phyloP scores from a whole-genome alignment of 2,888 invertebrate genomes.

The Emmelina monodactyla region DNA sequence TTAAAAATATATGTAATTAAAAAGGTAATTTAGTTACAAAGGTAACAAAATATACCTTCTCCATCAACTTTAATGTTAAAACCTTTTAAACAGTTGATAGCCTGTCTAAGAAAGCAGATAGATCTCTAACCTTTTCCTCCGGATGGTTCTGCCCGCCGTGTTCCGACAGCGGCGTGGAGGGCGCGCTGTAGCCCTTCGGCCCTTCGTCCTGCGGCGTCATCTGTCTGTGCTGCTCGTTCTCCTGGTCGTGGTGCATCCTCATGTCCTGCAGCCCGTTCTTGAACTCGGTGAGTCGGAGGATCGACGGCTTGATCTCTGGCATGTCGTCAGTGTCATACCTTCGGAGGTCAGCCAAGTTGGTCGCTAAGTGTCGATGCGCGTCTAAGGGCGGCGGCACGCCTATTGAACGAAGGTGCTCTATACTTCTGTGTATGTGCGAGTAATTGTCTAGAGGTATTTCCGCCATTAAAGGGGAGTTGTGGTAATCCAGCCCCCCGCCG shows the following conservation, averaged over 20 bases:
- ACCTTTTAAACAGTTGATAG: too few relatives aligned
- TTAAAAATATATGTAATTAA: too few relatives aligned
- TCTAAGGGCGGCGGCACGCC: conserved; percentile 62
- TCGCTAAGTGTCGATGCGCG: conserved; percentile 52
- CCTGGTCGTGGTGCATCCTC: conserved; percentile 47
- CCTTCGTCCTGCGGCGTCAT: conserved; percentile 58
- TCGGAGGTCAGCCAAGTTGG: conserved; percentile 54
- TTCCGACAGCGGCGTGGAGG: conserved; percentile 58
- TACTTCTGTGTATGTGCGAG: conserved; percentile 71
- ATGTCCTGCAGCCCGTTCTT: conserved; percentile 55
- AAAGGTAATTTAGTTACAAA: too few relatives aligned
- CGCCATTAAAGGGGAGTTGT: conserved; percentile 72
- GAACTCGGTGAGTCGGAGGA: conserved; percentile 56
- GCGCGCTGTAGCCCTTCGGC: conserved; percentile 59
- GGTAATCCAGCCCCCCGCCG: conserved; percentile 71
- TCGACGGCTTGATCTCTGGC: conserved; percentile 59
- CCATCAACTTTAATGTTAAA: too few relatives aligned
- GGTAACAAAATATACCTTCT: too few relatives aligned
- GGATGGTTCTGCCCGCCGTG: conserved; percentile 54
- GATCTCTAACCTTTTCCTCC: conserved; percentile 57
- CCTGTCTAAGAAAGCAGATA: too few relatives aligned
- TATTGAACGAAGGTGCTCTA: conserved; percentile 69
- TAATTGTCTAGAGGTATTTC: conserved; percentile 73
- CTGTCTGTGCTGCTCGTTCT: conserved; percentile 52
- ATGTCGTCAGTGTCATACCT: conserved; percentile 60